Base-by-base conservation (phyloP, 2,797 vertebrate genomes). In the Manis crassicaudata region DNA sequence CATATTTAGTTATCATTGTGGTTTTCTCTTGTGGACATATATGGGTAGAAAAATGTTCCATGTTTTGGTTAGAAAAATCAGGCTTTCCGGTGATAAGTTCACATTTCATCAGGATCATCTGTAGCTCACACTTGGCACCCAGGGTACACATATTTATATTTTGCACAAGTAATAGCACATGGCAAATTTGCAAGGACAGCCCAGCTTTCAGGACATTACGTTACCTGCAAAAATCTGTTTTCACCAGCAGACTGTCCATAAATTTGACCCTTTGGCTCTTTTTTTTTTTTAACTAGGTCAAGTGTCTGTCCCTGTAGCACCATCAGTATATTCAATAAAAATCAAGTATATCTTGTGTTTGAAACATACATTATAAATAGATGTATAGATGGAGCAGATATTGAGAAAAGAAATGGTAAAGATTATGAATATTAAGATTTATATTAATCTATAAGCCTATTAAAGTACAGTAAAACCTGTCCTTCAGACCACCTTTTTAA, bases 391-490 rank as follows among this genome's bases (percentile, higher is more conserved):
- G 97, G 98, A 98, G 21, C 35, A 98, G 98, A 98, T 98, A 98
- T 98, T 98, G 98, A 98, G 98, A 98, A 98, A 98, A 97, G 97
- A 98, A 98, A 98, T 98, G 98, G 98, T 98, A 99, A 98, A 98
- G 98, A 99, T 99, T 98, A 98, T 98, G 98, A 99, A 99, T 99
- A 99, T 99, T 99, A 99, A 99, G 99, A 99, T 99, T 99, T 99
- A 99, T 99, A 98, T 98, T 99, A 99, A 99, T 99, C 98, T 99
- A 98, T 98, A 99, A 98, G 98, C 98, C 99, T 99, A 99, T 99
- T 99, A 99, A 99, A 99, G 98, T 98, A 99, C 98, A 99, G 99
- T 99, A 99, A 99, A 99, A 99, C 98, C 98, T 99, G 99, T 99
- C 99, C 99, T 99, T 99, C 99, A 99, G 98, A 99, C 98, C 98